Base-by-base conservation (phyloP, 2,888 invertebrate genomes). In the Operophtera brumata region DNA sequence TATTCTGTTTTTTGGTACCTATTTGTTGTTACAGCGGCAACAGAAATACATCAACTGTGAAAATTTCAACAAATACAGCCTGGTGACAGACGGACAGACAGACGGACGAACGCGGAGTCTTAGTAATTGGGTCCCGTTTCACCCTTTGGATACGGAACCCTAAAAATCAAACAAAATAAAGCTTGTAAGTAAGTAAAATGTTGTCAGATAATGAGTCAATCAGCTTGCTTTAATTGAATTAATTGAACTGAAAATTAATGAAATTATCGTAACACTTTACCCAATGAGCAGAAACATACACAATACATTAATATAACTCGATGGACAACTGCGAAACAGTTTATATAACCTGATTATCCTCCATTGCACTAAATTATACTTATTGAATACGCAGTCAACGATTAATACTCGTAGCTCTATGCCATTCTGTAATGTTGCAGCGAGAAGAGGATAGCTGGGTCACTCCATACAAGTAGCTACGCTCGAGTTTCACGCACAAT, bases 361-460 rank as follows among this genome's bases (percentile, higher is more conserved):
- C 61, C 67, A 64, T 71, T 67, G 70, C 68, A 70, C 64, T 69
- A 71, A 75, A 73, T 71, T 71, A 71, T 70, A 67, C 71, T 74
- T 73, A 73, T 75, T 71, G 69, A 77, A 79, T 76, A 78, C 65
- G 62, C 56, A 50, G 45, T 65, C 64, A 69, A 68, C 73, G 68
- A 84, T 82, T 84, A 86, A 56, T 86, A n/a, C n/a, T n/a, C n/a
- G n/a, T n/a, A 80, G 79, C 80, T 82, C 82, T 82, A 81, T 73
- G 75, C 75, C 73, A 41, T 52, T 51, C 13, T 50, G 28, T 4
- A 34, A 28, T 28, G 52, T 11, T 39, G 20, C 32, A 57, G 57
- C 34, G 41, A 0, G 11, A 1, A 1, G 6, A 12, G 14, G 10
- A 39, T 48, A 36, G 52, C 57, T 57, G 45, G 39, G 11, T 3